Evolutionary conservation across 2,113 vertebrate species (phyloP), one percentile per base, ranked within the genome.

Genomic region (Meriones unguiculatus): DNA sequence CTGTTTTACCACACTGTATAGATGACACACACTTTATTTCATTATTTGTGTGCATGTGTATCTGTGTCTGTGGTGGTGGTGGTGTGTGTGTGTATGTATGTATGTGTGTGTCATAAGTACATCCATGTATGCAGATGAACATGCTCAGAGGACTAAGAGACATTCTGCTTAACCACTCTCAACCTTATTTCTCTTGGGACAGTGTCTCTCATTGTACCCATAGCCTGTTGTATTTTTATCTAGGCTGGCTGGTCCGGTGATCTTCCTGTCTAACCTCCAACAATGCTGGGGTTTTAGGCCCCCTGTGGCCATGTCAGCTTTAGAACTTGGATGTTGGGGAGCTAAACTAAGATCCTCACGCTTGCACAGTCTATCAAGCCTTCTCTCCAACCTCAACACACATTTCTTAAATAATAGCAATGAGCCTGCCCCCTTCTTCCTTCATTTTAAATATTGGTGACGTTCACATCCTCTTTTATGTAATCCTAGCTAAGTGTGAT

Each of bases 371-470:
- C 30, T 5, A 35, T 28, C 7, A 41, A 5, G 28, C 62, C 59
- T 32, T 17, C 41, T 32, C 41, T 32, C 17, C 77, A 80, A 54
- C 28, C 18, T 35, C 28, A 50, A 67, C 28, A 30, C 8, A 86
- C 41, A 50, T 69, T 28, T 86, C 50, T 11, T 10, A 67, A 67
- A 62, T 75, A 84, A 81, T 10, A 69, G 76, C 82, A 70, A 76
- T 50, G 69, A 89, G 15, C 28, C 41, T 80, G 69, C 6, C n/a
- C n/a, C 13, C 3, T 17, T 90, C n/a, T 73, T n/a, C 38, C 38
- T 67, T 70, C 50, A 80, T 12, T 77, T 94, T 85, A 94, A 86
- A 86, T 72, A 93, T 12, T 70, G 46, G 41, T 46, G 70, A 62
- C 12, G 30, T 0, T 7, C 7, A 46, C 28, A 7, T 70, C 22